phyloP scores from a whole-genome alignment of 2,113 vertebrate genomes.

The Aspiorhynchus laticeps region DNA sequence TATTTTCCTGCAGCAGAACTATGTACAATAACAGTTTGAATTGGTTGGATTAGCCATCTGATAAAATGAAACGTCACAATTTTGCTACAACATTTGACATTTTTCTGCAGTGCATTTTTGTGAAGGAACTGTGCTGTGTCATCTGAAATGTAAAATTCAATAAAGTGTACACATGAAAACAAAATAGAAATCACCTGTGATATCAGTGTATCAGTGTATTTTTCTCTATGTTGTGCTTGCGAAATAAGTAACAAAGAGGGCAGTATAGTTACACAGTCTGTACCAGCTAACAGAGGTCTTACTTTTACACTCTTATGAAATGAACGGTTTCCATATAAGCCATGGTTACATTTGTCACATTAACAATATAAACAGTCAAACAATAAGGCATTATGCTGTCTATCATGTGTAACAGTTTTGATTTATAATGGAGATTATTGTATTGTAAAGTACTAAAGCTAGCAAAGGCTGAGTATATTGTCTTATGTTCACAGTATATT shows the following conservation, averaged over 20 bases:
- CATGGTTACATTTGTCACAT: conserved; percentile 1
- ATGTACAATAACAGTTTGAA: background rate
- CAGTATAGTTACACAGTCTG: background rate
- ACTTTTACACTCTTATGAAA: background rate
- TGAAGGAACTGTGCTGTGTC: background rate
- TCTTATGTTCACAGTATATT: background rate
- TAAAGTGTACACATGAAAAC: background rate
- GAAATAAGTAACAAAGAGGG: conserved; percentile 12
- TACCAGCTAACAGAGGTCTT: background rate
- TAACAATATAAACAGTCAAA: background rate
- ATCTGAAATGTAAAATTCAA: background rate
- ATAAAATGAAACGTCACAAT: background rate
- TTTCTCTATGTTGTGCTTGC: background rate
- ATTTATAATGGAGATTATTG: background rate
- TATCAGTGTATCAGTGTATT: background rate
- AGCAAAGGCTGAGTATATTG: background rate
- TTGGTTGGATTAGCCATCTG: background rate
- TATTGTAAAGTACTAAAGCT: background rate
- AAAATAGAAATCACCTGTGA: background rate
- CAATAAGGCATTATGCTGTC: background rate
- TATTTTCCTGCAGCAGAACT: background rate
- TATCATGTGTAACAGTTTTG: background rate
- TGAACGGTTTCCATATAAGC: background rate
- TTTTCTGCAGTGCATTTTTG: background rate
- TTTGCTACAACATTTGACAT: background rate